Evolutionary conservation across 2,797 vertebrate genomes (phyloP).

Genomic region (Morus bassanus): DNA sequence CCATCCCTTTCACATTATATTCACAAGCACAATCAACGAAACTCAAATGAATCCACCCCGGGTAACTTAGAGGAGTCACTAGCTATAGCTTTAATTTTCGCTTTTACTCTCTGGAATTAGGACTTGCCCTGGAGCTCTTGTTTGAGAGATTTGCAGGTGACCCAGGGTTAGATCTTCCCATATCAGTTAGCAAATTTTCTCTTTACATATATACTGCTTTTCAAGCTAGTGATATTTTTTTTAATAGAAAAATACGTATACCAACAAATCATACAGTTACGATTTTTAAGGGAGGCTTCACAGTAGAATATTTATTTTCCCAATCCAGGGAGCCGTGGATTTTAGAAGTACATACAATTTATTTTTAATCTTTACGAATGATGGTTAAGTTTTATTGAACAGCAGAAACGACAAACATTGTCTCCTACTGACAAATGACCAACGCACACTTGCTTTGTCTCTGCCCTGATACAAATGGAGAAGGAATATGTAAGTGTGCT

Average conservation of each 20-base stretch:
- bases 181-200: conserved; percentile 85
- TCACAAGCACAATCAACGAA: conserved; percentile 78
- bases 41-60: conserved; percentile 78
- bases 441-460: background rate
- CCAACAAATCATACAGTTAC: conserved; percentile 41
- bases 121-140: conserved; percentile 80
- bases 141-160: conserved; percentile 86
- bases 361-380: background rate
- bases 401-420: background rate
- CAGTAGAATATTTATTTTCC: background rate
- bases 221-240: conserved; percentile 44
- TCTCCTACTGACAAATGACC: background rate
- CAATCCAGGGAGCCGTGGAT: background rate
- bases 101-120: conserved; percentile 88
- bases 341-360: background rate
- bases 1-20: conserved; percentile 66
- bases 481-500: background rate
- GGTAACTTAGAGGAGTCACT: conserved; percentile 74
- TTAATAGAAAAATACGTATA: conserved; percentile 40
- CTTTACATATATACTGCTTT: conserved; percentile 84
- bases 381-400: background rate
- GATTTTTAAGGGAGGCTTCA: conserved; percentile 11
- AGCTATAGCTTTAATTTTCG: conserved; percentile 75
- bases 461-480: background rate
- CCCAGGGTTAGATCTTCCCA: conserved; percentile 82